Evolutionary conservation across 2,797 vertebrate species (phyloP).

Genomic region (Parambassis ranga): DNA sequence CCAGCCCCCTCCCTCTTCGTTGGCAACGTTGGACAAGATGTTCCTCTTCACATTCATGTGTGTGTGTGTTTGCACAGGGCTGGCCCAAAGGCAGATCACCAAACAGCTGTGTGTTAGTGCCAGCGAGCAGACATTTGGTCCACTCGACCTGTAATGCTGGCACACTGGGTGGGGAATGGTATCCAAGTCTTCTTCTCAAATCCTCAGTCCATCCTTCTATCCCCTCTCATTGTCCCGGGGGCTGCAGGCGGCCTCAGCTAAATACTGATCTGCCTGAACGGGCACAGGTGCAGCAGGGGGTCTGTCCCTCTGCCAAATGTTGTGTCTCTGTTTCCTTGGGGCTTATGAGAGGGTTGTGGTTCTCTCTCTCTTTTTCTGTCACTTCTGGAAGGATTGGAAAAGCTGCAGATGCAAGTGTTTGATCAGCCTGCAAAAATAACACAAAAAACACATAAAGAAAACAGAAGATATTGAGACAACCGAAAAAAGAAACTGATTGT

Average conservation of each 20-base stretch:
- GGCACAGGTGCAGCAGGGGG: slow-evolving; percentile 75
- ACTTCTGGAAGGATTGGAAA: slow-evolving; percentile 54
- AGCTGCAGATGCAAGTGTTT: slow-evolving; percentile 68
- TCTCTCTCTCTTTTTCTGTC: slow-evolving; percentile 39
- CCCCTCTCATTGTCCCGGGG: slow-evolving; percentile 65
- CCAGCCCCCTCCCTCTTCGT: not conserved
- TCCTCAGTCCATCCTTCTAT: slow-evolving; percentile 61
- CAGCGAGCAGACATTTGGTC: slow-evolving; percentile 73
- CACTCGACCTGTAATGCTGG: slow-evolving; percentile 74
- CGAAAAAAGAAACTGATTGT: slow-evolving; percentile 1
- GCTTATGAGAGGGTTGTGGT: slow-evolving; percentile 53
- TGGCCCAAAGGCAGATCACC: slow-evolving; percentile 71
- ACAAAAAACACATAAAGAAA: slow-evolving; percentile 37
- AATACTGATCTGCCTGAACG: slow-evolving; percentile 77
- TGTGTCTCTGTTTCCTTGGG: slow-evolving; percentile 63
- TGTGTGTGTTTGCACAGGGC: slow-evolving; percentile 43
- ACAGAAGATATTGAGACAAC: slow-evolving; percentile 25
- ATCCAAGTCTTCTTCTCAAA: slow-evolving; percentile 73
- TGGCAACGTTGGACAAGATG: slow-evolving; percentile 50
- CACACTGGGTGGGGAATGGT: slow-evolving; percentile 46
- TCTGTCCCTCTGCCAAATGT: slow-evolving; percentile 72
- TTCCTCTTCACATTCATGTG: slow-evolving; percentile 22
- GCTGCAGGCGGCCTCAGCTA: slow-evolving; percentile 67
- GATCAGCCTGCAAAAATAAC: slow-evolving; percentile 58
- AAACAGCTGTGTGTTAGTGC: slow-evolving; percentile 75